Conservation (phyloP, 2,888 invertebrate species). For the Operophtera brumata region DNA sequence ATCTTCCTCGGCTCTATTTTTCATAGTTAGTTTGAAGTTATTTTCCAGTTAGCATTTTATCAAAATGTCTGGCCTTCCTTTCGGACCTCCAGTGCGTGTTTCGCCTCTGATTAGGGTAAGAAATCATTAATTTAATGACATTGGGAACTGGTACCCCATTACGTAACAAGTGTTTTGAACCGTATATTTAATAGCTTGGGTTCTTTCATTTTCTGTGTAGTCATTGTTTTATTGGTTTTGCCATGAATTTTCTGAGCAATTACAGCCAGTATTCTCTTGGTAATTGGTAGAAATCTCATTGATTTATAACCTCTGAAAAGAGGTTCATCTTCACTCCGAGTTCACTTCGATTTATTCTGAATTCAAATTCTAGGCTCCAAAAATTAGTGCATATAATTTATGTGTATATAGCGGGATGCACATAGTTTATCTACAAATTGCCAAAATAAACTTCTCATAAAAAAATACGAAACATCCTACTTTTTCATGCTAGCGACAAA, state of each 20-base stretch:
- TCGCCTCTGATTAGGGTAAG: conserved; percentile 90
- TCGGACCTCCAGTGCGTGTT: conserved; percentile 86
- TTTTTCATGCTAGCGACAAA: no score
- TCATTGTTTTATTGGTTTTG: not conserved
- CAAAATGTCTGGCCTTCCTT: conserved; percentile 72
- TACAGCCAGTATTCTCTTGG: not conserved
- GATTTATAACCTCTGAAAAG: conserved; percentile 19
- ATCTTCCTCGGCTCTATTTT: no score
- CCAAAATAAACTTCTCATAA: no score
- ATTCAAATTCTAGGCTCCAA: no score
- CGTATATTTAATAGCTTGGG: conserved; percentile 39
- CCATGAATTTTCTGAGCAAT: not conserved
- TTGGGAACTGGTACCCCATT: conserved; percentile 23
- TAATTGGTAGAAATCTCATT: not conserved
- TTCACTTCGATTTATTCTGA: no score
- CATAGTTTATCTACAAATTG: no score
- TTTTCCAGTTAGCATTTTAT: conserved; percentile 10
- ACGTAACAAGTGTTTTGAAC: conserved; percentile 34
- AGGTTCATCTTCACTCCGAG: not conserved
- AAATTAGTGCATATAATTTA: no score
- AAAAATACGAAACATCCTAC: no score
- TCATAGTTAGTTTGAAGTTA: no score
- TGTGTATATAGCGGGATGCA: no score
- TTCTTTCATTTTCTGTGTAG: not conserved
- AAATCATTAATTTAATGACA: conserved; percentile 26